phyloP scores from a whole-genome alignment of 2,113 vertebrate species.

The western clawed frog (Xenopus tropicalis) region UCB_Xtro_10.0 CM004445.2:28170001-28170500 shows the following conservation, averaged over 20 bases:
- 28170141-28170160: constrained; percentile 54
- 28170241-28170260: constrained; percentile 62
- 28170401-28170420: constrained; percentile 51
- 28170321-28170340: constrained; percentile 48
- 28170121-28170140: constrained; percentile 40
- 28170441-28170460: constrained; percentile 58
- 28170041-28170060: constrained; percentile 64
- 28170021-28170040: constrained; percentile 60
- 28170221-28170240: constrained; percentile 47
- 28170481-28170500: constrained; percentile 48
- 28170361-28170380: constrained; percentile 50
- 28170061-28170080: constrained; percentile 60
- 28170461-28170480: constrained; percentile 55
- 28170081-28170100: constrained; percentile 48
- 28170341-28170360: constrained; percentile 45
- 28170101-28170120: constrained; percentile 53
- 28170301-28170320: constrained; percentile 49
- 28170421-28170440: constrained; percentile 61
- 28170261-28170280: constrained; percentile 50
- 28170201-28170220: constrained; percentile 47
- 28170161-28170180: constrained; percentile 51
- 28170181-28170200: constrained; percentile 47
- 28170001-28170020: constrained; percentile 61
- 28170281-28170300: constrained; percentile 54
- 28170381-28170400: constrained; percentile 53